A percentile compares a stretch with the other conserved stretches of the same genome.
These are phyloP conservation scores for Chionomys nivalis DNA, from an alignment of 2,113 vertebrate species.

Conservation along the genomic window DNA sequence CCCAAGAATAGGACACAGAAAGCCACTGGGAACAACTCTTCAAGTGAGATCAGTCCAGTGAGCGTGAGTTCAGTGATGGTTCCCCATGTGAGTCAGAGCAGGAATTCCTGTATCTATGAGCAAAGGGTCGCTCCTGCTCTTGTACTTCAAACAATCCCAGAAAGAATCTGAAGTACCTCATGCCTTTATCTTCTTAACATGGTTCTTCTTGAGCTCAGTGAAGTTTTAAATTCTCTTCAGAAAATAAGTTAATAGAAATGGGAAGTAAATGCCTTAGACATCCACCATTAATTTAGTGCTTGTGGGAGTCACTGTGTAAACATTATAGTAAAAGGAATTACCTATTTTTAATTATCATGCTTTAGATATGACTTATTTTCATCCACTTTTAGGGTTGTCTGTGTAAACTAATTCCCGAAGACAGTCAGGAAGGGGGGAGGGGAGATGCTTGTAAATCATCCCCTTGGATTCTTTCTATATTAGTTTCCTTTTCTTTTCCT, in stretches of 20 bases:
- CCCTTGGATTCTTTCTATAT: not conserved
- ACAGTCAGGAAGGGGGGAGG: conserved; percentile 6
- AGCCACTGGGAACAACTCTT: not conserved
- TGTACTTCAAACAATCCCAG: conserved; percentile 1
- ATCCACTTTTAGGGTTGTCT: not conserved
- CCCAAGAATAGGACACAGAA: not conserved
- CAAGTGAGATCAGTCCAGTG: not conserved
- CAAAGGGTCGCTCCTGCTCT: not conserved
- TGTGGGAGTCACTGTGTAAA: not conserved
- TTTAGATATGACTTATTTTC: conserved; percentile 64
- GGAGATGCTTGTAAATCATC: conserved; percentile 33
- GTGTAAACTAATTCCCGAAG: conserved; percentile 45
- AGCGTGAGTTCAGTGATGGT: not conserved
- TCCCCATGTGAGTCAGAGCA: not conserved
- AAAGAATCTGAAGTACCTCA: conserved; percentile 12
- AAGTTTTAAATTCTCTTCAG: conserved; percentile 42
- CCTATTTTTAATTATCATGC: not conserved
- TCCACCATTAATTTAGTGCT: not conserved
- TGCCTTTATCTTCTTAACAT: conserved; percentile 48
- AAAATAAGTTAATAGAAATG: not conserved
- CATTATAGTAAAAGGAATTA: not conserved
- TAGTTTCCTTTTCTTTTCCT: not conserved
- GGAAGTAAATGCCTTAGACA: not conserved
- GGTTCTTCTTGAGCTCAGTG: conserved; percentile 33
- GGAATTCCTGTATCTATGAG: not conserved